Base-by-base conservation (phyloP, 2,113 vertebrate genomes). In the Anas platyrhynchos region DNA sequence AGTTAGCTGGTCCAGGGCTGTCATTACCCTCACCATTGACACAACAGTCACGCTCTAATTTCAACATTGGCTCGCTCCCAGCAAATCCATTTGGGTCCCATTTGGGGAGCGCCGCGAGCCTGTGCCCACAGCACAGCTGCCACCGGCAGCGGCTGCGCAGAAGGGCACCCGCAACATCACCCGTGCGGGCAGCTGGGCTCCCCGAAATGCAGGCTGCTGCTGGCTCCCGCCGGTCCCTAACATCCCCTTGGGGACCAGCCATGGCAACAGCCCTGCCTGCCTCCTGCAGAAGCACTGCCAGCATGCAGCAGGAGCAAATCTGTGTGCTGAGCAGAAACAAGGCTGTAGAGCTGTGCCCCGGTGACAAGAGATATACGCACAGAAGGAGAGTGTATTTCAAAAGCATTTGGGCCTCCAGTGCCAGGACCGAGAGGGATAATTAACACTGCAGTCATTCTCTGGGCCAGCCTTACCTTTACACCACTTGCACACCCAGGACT, bases 101-200 rank as follows among this genome's bases (percentile, higher is more conserved):
- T 52, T 73, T 77, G 56, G 48, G 22, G 67, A 69, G 44, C 3
- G 9, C 67, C 16, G 67, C 13, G 13, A 62, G 21, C 61, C 61
- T 22, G 44, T 48, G 66, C 31, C 31, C 31, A 11, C 31, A 32
- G 66, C 43, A 29, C 63, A 43, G 63, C 63, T 66, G 62, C 63
- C 74, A 55, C 0, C 0, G 67, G 63, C 2, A 1, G 56, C 0
- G 13, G 44, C 69, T 71, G 88, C 63, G 58, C 36, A 41, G 50
- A 41, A 59, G 15, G n/a, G 9, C 48, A 58, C 21, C 25, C 2
- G 1, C 46, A 1, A 3, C 61, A 27, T 34, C 0, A 1, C 46
- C 46, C 5, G 2, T 3, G 2, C 22, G 0, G 0, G 25, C 36
- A 71, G n/a, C 41, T 3, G 5, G 18, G 69, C 20, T 81, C 36